phyloP scores from a whole-genome alignment of 2,888 invertebrate species.

The Leptinotarsa tumamoca region DNA sequence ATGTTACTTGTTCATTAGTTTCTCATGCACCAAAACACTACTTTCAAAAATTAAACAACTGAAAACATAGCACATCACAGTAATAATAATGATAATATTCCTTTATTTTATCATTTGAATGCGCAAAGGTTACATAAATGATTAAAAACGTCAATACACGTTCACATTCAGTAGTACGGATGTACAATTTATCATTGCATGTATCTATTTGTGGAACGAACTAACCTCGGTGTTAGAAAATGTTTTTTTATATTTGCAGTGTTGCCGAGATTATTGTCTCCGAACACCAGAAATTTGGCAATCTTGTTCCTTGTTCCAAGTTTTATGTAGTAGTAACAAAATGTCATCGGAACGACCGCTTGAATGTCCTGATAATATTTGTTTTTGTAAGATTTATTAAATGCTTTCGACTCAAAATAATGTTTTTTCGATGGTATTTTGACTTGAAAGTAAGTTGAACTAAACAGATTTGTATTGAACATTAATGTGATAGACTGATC shows the following conservation, averaged over 20 bases:
- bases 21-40: too few species aligned
- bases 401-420: slow-evolving; percentile 29
- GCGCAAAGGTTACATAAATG: too few species aligned
- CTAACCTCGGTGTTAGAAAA: too few species aligned
- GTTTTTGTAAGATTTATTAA: slow-evolving; percentile 30
- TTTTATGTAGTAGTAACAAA: slow-evolving; percentile 22
- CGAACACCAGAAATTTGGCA: slow-evolving; percentile 30
- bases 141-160: too few species aligned
- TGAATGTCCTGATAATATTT: slow-evolving; percentile 35
- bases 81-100: too few species aligned
- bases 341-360: slow-evolving; percentile 43
- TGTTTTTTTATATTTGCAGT: neutral
- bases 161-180: too few species aligned
- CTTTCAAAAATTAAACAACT: neutral
- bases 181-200: too few species aligned
- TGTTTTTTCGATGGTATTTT: slow-evolving; percentile 31
- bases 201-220: too few species aligned
- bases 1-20: too few species aligned
- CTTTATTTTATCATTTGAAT: too few species aligned
- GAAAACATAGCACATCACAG: neutral
- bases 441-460: slow-evolving; percentile 25
- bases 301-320: neutral
- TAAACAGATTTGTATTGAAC: slow-evolving; percentile 19
- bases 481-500: slow-evolving; percentile 21
- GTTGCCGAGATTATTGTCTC: slow-evolving; percentile 20